phyloP scores from a whole-genome alignment of 2,888 invertebrate genomes.

The Nomada ferruginata region DNA sequence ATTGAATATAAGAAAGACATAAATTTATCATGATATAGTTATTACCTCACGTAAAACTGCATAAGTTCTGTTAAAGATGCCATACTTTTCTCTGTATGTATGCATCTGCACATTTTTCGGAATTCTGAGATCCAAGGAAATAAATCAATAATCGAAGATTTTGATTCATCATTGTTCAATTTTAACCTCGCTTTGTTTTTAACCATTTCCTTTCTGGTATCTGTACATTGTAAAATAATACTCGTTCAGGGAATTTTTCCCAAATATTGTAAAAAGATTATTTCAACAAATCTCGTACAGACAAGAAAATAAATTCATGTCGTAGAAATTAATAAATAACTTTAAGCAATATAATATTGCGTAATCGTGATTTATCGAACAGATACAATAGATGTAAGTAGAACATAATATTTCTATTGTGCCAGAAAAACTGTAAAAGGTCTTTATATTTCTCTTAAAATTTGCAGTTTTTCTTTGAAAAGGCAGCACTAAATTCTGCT shows the following conservation, averaged over 20 bases:
- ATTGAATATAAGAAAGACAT: slow-evolving; percentile 14
- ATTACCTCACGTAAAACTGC: slow-evolving; percentile 80
- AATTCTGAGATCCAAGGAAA: slow-evolving; percentile 80
- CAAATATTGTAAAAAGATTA: background rate
- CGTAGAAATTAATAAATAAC: background rate
- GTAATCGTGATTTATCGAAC: background rate
- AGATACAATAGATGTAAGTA: background rate
- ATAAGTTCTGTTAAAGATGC: slow-evolving; percentile 79
- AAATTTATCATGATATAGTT: slow-evolving; percentile 24
- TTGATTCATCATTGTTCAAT: slow-evolving; percentile 58
- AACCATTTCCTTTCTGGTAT: slow-evolving; percentile 64
- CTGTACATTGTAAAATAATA: slow-evolving; percentile 54
- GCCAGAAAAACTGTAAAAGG: background rate
- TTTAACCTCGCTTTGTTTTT: slow-evolving; percentile 46
- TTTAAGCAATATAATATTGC: background rate
- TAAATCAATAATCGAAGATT: slow-evolving; percentile 62
- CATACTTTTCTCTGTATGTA: slow-evolving; percentile 74
- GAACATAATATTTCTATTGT: background rate
- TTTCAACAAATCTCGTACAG: background rate
- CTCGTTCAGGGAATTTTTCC: background rate
- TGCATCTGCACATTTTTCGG: slow-evolving; percentile 75
- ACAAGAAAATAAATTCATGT: background rate
- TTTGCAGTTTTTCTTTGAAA: background rate
- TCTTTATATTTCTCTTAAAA: background rate
- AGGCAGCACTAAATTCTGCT: background rate